Evolutionary conservation across 2,888 invertebrate species (phyloP).

Genomic region (Stomorhina lunata): DNA sequence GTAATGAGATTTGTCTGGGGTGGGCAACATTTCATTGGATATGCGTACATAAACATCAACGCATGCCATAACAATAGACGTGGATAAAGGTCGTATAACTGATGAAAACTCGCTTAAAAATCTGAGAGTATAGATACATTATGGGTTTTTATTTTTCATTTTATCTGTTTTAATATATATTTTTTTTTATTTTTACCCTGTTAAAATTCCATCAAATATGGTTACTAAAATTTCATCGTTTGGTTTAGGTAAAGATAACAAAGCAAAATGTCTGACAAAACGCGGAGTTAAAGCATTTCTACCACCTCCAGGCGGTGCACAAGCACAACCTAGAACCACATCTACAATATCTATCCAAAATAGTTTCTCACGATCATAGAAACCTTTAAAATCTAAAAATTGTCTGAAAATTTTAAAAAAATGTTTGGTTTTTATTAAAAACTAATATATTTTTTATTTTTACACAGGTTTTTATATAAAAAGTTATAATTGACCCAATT

Average conservation of each 20-base stretch:
- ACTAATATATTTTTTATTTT: too few species aligned
- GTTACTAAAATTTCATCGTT: conserved; percentile 79
- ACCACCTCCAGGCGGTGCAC: conserved; percentile 95
- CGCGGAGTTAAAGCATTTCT: conserved; percentile 89
- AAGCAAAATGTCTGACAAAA: conserved; percentile 93
- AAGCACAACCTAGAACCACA: conserved; percentile 92
- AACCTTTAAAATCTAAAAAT: conserved; percentile 82
- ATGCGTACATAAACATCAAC: conserved; percentile 92
- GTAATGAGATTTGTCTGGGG: conserved; percentile 95
- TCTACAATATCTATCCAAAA: conserved; percentile 94
- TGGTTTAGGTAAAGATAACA: conserved; percentile 91
- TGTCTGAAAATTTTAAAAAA: conserved; percentile 71
- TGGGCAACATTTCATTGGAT: conserved; percentile 90
- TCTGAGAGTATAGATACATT: too few species aligned
- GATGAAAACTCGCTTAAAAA: conserved; percentile 89
- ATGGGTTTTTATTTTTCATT: too few species aligned
- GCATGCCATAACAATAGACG: conserved; percentile 89
- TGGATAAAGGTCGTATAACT: conserved; percentile 84
- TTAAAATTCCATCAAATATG: conserved; percentile 77
- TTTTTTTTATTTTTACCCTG: conserved; percentile 69
- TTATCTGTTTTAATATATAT: neutral
- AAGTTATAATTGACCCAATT: neutral
- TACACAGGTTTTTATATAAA: too few species aligned
- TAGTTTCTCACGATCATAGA: conserved; percentile 92
- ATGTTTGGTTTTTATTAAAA: too few species aligned